Evolutionary conservation across 2,888 invertebrate species (phyloP), one percentile per base, ranked within the genome.

Genomic region (Schizaphis graminum): DNA sequence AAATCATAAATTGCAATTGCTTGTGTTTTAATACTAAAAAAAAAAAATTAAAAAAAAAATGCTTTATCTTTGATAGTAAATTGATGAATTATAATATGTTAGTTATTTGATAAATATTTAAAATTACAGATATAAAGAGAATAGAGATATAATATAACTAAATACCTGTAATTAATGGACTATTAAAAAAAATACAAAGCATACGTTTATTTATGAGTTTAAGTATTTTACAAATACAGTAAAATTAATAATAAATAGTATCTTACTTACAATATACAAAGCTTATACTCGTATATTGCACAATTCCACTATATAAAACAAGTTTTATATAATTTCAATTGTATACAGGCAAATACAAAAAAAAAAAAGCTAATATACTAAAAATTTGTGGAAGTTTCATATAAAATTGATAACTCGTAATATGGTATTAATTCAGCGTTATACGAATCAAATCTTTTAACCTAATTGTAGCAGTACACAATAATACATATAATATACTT

Each of bases 401-500:
- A 49, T 49, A n/a, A 49, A 16, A 87, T 35, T 53, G 49, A 87
- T 87, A 87, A 87, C 67, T 67, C n/a, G n/a, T 67, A 67, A 67
- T 67, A 67, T 67, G 4, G n/a, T 67, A n/a, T n/a, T n/a, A 67
- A 67, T n/a, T 28, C 26, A 57, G n/a, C 13, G 13, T 67, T 35
- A n/a, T 67, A n/a, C n/a, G 67, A n/a, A n/a, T 67, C 67, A 35
- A 67, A 67, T 67, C n/a, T 67, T 67, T 67, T 67, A 67, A 67
- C 67, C n/a, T 67, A n/a, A 67, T 16, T n/a, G 67, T 67, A 16
- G n/a, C n/a, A n/a, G 7, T n/a, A 67, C 13, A 16, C n/a, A 44
- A 44, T 44, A 16, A n/a, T 67, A 67, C 13, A n/a, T 2, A 16
- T 4, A 16, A 67, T 67, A n/a, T n/a, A 67, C n/a, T n/a, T 67